These are phyloP conservation scores for Imbricaverruca yamaguchii DNA, from an alignment of 2,888 invertebrate species.

Conservation along the genomic window DNA sequence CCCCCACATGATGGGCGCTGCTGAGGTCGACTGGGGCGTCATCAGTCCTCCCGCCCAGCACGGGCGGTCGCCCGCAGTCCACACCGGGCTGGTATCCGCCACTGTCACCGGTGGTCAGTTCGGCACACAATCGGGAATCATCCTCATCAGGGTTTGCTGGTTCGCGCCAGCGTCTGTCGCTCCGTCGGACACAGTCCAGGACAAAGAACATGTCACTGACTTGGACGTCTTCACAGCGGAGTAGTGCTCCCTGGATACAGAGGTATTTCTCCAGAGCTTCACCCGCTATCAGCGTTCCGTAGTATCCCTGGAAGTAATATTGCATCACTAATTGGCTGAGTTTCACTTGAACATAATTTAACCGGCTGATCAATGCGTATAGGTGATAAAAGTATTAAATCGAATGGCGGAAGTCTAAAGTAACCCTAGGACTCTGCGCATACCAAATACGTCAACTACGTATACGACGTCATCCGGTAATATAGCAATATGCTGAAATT, in stretches of 20 bases:
- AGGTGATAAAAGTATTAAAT: neutral
- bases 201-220: conserved; percentile 3
- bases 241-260: neutral
- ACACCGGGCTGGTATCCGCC: too few relatives aligned
- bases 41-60: neutral
- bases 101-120: too few relatives aligned
- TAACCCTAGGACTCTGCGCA: neutral
- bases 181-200: neutral
- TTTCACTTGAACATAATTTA: neutral
- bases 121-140: neutral
- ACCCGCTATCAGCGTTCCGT: neutral
- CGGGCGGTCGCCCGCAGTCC: neutral
- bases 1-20: neutral
- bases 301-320: neutral
- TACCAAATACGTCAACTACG: neutral
- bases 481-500: too few relatives aligned
- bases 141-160: neutral
- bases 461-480: neutral
- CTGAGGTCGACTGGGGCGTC: neutral
- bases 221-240: neutral
- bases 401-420: neutral
- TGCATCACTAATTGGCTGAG: neutral
- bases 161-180: neutral
- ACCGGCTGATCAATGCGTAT: neutral
- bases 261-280: neutral